These are phyloP conservation scores for Nothocercus nigrocapillus DNA, from an alignment of 2,113 vertebrate genomes.

Conservation along the genomic window DNA sequence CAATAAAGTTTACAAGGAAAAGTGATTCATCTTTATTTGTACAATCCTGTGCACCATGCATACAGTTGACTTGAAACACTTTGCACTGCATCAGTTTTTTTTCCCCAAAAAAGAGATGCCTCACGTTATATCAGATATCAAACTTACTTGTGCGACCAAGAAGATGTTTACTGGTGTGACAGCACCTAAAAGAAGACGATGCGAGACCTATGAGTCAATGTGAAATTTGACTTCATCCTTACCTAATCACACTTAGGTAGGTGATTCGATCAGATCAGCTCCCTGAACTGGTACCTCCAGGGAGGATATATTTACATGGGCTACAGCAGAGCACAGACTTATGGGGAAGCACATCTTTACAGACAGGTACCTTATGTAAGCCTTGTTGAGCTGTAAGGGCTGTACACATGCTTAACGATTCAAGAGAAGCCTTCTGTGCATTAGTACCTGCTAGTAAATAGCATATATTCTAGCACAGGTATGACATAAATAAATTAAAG, in stretches of 20 bases:
- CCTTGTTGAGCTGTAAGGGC: neutral
- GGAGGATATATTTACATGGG: neutral
- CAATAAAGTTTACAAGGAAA: neutral
- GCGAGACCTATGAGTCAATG: neutral
- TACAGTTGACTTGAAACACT: neutral
- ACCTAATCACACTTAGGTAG: neutral
- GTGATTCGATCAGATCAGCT: neutral
- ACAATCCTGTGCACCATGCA: neutral
- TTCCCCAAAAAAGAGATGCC: neutral
- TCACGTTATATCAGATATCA: neutral
- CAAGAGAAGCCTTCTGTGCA: neutral
- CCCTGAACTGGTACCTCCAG: neutral
- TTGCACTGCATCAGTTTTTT: neutral
- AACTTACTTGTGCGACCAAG: neutral
- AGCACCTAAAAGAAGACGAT: neutral
- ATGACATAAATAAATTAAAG: neutral
- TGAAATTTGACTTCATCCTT: neutral
- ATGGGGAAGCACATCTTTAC: neutral
- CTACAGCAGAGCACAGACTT: neutral
- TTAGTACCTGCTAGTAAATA: neutral
- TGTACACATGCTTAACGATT: neutral
- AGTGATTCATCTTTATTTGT: conserved; percentile 1
- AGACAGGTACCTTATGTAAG: neutral
- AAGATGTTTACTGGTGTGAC: neutral
- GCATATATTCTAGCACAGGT: neutral